phyloP scores from a whole-genome alignment of 2,888 invertebrate species.

The Uloborus plumipes region DNA sequence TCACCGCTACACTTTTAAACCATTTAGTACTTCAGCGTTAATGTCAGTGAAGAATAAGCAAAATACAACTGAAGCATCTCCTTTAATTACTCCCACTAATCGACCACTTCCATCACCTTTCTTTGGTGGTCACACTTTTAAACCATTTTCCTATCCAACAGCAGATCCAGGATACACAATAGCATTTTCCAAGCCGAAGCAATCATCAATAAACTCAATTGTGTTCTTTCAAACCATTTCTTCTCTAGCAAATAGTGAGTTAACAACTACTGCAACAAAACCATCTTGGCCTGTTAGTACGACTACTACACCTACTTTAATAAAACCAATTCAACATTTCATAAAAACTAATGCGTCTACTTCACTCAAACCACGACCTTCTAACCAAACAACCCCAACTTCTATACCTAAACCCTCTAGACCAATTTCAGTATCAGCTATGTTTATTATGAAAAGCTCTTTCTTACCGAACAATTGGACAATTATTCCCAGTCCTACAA shows the following conservation, averaged over 20 bases:
- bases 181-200: neutral
- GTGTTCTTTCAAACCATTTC: too few relatives aligned
- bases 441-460: too few relatives aligned
- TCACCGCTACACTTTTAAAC: neutral
- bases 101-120: neutral
- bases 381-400: neutral
- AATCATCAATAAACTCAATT: too few relatives aligned
- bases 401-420: neutral
- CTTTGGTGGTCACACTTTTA: neutral
- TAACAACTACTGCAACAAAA: too few relatives aligned
- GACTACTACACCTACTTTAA: too few relatives aligned
- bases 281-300: too few relatives aligned
- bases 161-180: neutral
- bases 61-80: neutral
- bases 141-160: neutral
- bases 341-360: neutral
- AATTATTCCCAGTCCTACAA: too few relatives aligned
- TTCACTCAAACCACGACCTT: neutral
- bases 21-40: neutral
- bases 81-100: neutral
- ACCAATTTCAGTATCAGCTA: neutral
- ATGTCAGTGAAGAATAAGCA: too few relatives aligned
- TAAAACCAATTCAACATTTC: too few relatives aligned
- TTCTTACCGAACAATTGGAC: too few relatives aligned
- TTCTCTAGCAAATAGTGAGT: too few relatives aligned